phyloP scores from a whole-genome alignment of 2,888 invertebrate genomes.

The Lithosia quadra region DNA sequence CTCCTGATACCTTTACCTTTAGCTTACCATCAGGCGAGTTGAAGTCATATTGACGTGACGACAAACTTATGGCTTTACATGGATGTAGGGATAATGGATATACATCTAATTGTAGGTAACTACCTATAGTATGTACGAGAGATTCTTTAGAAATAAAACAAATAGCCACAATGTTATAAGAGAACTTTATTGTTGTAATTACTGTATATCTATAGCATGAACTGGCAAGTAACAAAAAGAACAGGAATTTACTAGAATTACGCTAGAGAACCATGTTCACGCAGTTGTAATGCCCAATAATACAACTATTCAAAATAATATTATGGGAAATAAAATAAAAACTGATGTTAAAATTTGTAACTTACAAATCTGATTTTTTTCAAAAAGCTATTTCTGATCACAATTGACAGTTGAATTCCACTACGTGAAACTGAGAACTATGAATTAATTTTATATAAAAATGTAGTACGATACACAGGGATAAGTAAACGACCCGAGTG shows the following conservation, averaged over 20 bases:
- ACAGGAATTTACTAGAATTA: slow-evolving; percentile 81
- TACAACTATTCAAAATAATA: slow-evolving; percentile 68
- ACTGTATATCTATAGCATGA: slow-evolving; percentile 86
- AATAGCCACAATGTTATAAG: slow-evolving; percentile 83
- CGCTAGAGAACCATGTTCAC: slow-evolving; percentile 81
- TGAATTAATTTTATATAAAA: slow-evolving; percentile 63
- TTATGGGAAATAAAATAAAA: slow-evolving; percentile 61
- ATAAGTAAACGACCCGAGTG: slow-evolving; percentile 64
- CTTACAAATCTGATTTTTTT: slow-evolving; percentile 62
- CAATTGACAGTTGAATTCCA: slow-evolving; percentile 64
- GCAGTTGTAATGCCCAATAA: slow-evolving; percentile 73
- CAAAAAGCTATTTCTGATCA: slow-evolving; percentile 69
- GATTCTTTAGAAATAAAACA: slow-evolving; percentile 47
- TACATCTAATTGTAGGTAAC: too few species aligned
- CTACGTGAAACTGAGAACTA: slow-evolving; percentile 30
- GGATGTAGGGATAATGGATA: too few species aligned
- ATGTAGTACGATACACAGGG: slow-evolving; percentile 61
- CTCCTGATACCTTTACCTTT: too few species aligned
- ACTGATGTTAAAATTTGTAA: slow-evolving; percentile 72
- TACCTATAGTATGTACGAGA: too few species aligned
- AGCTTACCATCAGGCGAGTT: too few species aligned
- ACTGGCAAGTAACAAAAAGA: slow-evolving; percentile 85
- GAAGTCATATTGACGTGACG: too few species aligned
- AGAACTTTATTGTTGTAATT: slow-evolving; percentile 87
- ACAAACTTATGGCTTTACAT: too few species aligned